These are phyloP conservation scores for Lysiphlebus fabarum DNA, from an alignment of 1,140 invertebrate genomes.

Conservation along the genomic window DNA sequence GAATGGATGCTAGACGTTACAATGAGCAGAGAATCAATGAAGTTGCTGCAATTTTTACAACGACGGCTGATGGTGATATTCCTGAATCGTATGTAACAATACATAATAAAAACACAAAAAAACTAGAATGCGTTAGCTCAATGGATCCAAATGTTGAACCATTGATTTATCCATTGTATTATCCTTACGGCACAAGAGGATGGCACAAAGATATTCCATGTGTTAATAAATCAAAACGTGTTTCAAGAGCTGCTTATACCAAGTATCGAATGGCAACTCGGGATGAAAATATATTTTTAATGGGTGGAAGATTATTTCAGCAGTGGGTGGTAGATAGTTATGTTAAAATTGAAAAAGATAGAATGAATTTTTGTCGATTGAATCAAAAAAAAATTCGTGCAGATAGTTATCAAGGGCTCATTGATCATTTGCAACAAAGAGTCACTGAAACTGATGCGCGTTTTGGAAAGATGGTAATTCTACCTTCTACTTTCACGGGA, in stretches of 20 bases:
- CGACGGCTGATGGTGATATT: constrained; percentile 21
- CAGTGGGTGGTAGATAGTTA: constrained; percentile 4
- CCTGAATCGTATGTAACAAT: constrained; percentile 22
- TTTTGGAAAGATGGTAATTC: constrained; percentile 6
- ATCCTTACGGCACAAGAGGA: constrained; percentile 20
- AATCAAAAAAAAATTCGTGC: constrained; percentile 10
- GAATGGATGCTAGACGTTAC: constrained; percentile 15
- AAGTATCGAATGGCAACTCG: constrained; percentile 19
- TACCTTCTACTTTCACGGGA: constrained; percentile 9
- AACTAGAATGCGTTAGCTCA: constrained; percentile 13
- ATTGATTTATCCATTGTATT: constrained; percentile 16
- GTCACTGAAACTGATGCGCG: background rate
- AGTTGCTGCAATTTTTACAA: constrained; percentile 20
- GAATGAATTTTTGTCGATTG: background rate
- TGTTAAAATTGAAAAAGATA: constrained; percentile 14
- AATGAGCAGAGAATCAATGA: constrained; percentile 20
- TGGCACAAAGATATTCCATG: constrained; percentile 18
- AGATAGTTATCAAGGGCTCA: constrained; percentile 7
- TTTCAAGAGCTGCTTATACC: constrained; percentile 19
- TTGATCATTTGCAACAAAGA: constrained; percentile 7
- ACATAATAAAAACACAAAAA: constrained; percentile 18
- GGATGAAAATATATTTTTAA: constrained; percentile 4
- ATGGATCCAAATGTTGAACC: constrained; percentile 23
- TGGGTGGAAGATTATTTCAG: background rate
- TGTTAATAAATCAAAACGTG: constrained; percentile 11